Conservation (phyloP, 1,140 invertebrate genomes). For the Gryllus bimaculatus region DNA sequence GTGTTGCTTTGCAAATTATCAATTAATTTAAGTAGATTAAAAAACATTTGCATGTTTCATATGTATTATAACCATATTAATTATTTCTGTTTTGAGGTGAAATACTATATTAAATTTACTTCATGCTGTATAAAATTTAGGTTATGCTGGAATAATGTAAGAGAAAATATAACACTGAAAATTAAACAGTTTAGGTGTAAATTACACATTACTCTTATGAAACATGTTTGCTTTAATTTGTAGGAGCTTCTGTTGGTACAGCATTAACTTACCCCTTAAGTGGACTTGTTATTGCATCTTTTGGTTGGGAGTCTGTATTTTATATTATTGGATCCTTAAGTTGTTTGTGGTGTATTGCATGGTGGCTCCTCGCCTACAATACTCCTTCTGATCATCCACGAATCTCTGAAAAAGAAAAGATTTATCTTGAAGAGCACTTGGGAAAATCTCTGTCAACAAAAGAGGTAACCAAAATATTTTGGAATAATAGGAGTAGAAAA, state of each 20-base stretch:
- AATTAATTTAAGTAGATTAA: too few species aligned
- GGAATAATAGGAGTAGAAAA: background rate
- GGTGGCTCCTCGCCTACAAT: conserved; percentile 27
- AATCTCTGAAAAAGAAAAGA: conserved; percentile 40
- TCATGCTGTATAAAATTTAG: too few species aligned
- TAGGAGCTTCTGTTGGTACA: conserved; percentile 32
- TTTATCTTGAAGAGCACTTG: conserved; percentile 18
- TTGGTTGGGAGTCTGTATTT: conserved; percentile 34
- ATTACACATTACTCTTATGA: conserved; percentile 14
- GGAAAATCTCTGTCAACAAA: conserved; percentile 9
- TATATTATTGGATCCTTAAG: conserved; percentile 30
- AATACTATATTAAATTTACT: too few species aligned
- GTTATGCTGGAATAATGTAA: too few species aligned
- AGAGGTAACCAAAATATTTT: background rate
- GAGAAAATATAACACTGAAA: too few species aligned
- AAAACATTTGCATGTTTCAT: too few species aligned
- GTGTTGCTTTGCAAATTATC: too few species aligned
- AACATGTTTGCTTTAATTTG: background rate
- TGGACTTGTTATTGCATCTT: conserved; percentile 24
- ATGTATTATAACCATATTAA: too few species aligned
- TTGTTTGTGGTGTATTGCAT: conserved; percentile 34
- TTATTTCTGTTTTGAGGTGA: too few species aligned
- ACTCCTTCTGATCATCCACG: conserved; percentile 39
- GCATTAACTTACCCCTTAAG: conserved; percentile 30
- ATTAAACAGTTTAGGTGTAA: too few species aligned